These are phyloP conservation scores for Phortica magna DNA, from an alignment of 2,888 invertebrate genomes.

Conservation along the genomic window DNA sequence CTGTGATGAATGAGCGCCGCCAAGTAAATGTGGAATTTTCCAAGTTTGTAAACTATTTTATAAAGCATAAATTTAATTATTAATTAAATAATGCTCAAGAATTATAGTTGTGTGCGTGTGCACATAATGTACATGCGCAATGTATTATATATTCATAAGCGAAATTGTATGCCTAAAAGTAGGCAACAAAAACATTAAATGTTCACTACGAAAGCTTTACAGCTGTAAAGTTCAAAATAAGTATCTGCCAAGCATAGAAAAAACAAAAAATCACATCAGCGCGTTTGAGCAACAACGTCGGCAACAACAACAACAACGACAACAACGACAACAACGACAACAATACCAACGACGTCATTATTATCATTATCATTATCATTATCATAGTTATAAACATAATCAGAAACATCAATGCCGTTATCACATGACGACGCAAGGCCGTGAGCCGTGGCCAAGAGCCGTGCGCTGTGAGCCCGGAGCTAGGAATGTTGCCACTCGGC, in stretches of 20 bases:
- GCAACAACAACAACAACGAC: background rate
- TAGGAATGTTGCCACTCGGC: too few species aligned
- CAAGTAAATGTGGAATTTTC: too few species aligned
- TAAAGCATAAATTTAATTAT: slow-evolving; percentile 2
- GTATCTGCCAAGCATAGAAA: background rate
- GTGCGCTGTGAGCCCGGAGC: too few species aligned
- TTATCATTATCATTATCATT: background rate
- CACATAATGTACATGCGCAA: too few species aligned
- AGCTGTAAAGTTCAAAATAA: background rate
- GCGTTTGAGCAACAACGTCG: background rate
- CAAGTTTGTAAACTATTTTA: background rate
- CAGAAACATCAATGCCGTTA: background rate
- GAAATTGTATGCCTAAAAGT: background rate
- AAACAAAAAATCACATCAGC: background rate
- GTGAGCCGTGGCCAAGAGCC: background rate
- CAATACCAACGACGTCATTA: too few species aligned
- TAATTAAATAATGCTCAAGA: slow-evolving; percentile 1
- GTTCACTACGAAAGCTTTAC: background rate
- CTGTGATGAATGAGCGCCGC: too few species aligned
- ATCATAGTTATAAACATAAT: background rate
- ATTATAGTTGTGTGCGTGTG: background rate
- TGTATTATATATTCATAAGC: background rate
- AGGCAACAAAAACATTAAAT: background rate
- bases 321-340: background rate
- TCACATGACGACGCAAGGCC: background rate